Evolutionary conservation across 2,888 invertebrate genomes (phyloP), one percentile per base, ranked within the genome.

Genomic region (Eupeodes luniger): DNA sequence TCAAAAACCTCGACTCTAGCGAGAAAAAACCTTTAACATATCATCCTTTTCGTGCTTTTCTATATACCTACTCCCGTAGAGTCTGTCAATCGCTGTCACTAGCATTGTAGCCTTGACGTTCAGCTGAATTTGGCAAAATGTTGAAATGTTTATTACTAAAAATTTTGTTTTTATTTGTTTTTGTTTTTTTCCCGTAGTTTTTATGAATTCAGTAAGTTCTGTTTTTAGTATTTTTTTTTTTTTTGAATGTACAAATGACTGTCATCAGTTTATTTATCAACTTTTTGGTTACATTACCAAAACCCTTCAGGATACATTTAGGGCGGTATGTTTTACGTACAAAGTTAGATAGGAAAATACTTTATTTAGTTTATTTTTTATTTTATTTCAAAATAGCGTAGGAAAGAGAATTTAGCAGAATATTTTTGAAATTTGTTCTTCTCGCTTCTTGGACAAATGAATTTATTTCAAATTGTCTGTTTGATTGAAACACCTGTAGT

Each of bases 141-240:
- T 53, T 69, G 69, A 69, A 53, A 69, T 69, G 53, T 53, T 69
- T 69, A 69, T 69, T 34, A 67, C 67, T 51, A 51, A 67, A 27
- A 27, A 27, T 27, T 27, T 27, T 27, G 3, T 27, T 27, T 19
- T 19, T 19, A 19, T 19, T 11, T 16, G 44, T 44, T 12, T 44
- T 12, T 44, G 9, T 64, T 64, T 64, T 36, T 34, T 61, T 11
- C 27, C 1, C 4, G 16, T 55, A 9, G 27, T 27, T 27, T 27
- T 27, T 2, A 2, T 27, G 27, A 27, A 27, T 27, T 27, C 27
- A 27, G 27, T 27, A 27, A 27, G 27, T 27, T 27, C 2, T 27
- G 27, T 19, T 19, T 19, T 19, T 16, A 53, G 7, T 40, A 7
- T 40, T 40, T 55, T 16, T 55, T 55, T 3, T 55, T 3, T 12